A percentile compares a stretch with the other conserved stretches of the same genome.
Evolutionary conservation across 2,888 invertebrate genomes (phyloP).

Genomic region (Sisyra terminalis): DNA sequence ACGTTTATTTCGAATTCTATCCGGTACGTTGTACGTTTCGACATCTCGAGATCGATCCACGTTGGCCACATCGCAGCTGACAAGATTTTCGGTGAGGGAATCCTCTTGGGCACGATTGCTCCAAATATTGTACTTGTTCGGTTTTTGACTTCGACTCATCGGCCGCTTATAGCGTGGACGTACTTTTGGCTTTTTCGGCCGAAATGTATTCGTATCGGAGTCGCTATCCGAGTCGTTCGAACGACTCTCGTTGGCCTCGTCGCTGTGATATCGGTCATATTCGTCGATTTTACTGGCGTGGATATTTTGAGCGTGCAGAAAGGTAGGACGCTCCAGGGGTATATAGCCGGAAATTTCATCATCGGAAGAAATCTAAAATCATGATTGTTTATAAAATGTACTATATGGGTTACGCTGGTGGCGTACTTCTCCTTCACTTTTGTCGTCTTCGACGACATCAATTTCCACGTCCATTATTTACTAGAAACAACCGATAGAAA

Average conservation of each 20-base stretch:
- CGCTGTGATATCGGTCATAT: constrained; percentile 41
- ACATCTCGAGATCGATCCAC: constrained; percentile 48
- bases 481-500: no score
- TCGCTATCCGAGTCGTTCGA: constrained; percentile 39
- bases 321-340: constrained; percentile 37
- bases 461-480: constrained; percentile 11
- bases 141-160: constrained; percentile 26
- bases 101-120: constrained; percentile 55
- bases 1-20: constrained; percentile 35
- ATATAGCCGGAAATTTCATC: constrained; percentile 36
- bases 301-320: constrained; percentile 25
- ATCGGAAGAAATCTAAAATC: constrained; percentile 20
- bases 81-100: constrained; percentile 58
- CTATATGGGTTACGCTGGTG: not conserved
- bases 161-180: constrained; percentile 28
- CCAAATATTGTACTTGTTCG: constrained; percentile 69
- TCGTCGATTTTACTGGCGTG: constrained; percentile 35
- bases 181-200: constrained; percentile 36
- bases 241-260: constrained; percentile 28
- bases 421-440: constrained; percentile 17
- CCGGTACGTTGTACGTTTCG: constrained; percentile 61
- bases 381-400: not conserved
- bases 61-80: constrained; percentile 57
- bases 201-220: constrained; percentile 31
- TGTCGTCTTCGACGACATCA: constrained; percentile 10